Percentiles rank a stretch among this genome's conserved stretches.
These are phyloP conservation scores for Drosophila sproati DNA, from an alignment of 1,140 invertebrate genomes.

Conservation along the genomic window DNA sequence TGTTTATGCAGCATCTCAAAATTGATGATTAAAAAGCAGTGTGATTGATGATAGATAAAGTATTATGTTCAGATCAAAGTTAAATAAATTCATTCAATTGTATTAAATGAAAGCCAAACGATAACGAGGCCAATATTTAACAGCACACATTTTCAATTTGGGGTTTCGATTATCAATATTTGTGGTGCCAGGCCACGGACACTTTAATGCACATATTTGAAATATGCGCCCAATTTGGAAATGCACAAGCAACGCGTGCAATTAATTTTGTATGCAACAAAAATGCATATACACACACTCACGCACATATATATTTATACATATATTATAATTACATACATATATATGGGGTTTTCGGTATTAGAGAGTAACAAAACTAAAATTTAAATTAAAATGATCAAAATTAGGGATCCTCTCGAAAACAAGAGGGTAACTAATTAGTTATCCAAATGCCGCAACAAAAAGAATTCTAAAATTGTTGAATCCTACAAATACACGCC, in stretches of 20 bases:
- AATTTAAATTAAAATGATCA: slow-evolving; percentile 68
- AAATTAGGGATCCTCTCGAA: not conserved
- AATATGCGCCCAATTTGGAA: slow-evolving; percentile 11
- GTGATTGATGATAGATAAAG: too few relatives aligned
- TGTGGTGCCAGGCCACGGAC: not conserved
- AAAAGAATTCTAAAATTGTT: slow-evolving; percentile 17
- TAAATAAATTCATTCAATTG: not conserved
- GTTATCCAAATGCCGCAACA: slow-evolving; percentile 28
- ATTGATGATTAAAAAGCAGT: too few relatives aligned
- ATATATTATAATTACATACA: too few relatives aligned
- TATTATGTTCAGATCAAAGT: too few relatives aligned
- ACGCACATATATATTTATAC: not conserved
- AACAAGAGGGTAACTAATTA: slow-evolving; percentile 56
- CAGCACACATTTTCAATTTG: not conserved
- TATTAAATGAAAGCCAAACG: not conserved
- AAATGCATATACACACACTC: not conserved
- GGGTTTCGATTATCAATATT: not conserved
- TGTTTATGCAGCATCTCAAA: not conserved
- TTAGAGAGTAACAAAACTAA: slow-evolving; percentile 12
- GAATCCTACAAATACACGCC: not conserved
- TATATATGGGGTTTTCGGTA: not conserved
- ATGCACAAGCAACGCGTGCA: slow-evolving; percentile 16
- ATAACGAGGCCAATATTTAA: not conserved
- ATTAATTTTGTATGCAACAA: not conserved
- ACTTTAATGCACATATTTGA: slow-evolving; percentile 4